Evolutionary conservation across 2,797 vertebrate genomes (phyloP).

Genomic region (Bovichtus variegatus): DNA sequence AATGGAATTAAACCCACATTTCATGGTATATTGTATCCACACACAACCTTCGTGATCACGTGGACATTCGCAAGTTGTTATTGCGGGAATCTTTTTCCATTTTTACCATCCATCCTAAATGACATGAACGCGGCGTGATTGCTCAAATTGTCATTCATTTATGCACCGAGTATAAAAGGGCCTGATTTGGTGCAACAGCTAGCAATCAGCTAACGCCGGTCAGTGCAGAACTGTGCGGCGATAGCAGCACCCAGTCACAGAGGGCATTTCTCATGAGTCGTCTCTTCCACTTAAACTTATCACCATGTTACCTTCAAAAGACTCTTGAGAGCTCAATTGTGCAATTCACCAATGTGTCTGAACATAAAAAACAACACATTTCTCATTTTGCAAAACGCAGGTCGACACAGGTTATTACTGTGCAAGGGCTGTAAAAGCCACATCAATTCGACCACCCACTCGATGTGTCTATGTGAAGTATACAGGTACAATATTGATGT

Average conservation of each 20-base stretch:
- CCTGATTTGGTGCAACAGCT: background rate
- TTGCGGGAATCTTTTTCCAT: no score
- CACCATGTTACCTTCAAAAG: slow-evolving; percentile 31
- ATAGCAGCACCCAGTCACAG: background rate
- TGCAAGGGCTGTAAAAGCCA: slow-evolving; percentile 47
- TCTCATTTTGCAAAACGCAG: slow-evolving; percentile 55
- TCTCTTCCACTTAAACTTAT: slow-evolving; percentile 38
- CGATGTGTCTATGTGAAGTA: slow-evolving; percentile 38
- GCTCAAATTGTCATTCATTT: background rate
- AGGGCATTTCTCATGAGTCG: slow-evolving; percentile 36
- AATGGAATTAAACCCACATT: background rate
- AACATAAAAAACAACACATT: slow-evolving; percentile 54
- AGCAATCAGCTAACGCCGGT: background rate
- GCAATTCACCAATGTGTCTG: slow-evolving; percentile 36
- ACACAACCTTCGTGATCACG: no score
- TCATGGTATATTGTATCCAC: no score
- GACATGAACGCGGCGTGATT: background rate
- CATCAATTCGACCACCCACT: slow-evolving; percentile 55
- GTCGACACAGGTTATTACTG: slow-evolving; percentile 60
- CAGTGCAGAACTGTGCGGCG: background rate
- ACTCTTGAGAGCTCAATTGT: slow-evolving; percentile 32
- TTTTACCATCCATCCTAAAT: background rate
- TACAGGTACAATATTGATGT: slow-evolving; percentile 63
- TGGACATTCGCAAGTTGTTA: background rate
- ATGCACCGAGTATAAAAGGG: background rate